phyloP scores from a whole-genome alignment of 2,113 vertebrate genomes.

The Rafetus swinhoei region DNA sequence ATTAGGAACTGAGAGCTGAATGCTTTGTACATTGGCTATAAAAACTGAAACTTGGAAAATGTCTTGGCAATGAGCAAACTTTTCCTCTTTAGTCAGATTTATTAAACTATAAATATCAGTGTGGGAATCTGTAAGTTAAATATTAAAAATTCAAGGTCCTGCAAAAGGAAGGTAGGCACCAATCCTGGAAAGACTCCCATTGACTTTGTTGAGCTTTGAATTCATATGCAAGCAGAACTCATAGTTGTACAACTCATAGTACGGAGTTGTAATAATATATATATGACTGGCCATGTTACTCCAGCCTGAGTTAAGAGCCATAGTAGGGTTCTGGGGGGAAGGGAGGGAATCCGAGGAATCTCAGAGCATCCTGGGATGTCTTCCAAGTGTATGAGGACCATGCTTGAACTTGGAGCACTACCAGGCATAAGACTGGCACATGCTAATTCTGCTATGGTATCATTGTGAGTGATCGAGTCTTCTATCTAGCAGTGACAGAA shows the following conservation, averaged over 20 bases:
- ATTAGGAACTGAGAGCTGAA: background rate
- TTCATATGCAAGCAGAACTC: background rate
- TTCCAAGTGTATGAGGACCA: background rate
- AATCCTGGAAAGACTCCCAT: background rate
- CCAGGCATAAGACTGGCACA: background rate
- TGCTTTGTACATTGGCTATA: background rate
- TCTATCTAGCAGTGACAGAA: background rate
- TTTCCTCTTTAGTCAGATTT: background rate
- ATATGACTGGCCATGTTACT: background rate
- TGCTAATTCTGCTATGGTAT: background rate
- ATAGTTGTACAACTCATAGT: too few species aligned
- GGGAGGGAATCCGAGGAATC: background rate
- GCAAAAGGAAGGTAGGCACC: background rate
- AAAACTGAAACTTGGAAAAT: background rate
- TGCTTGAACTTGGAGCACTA: background rate
- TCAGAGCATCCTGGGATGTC: background rate
- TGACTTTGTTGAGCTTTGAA: background rate
- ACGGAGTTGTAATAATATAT: background rate
- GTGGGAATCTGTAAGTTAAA: background rate
- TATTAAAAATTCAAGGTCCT: fast-evolving
- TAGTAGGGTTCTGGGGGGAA: background rate
- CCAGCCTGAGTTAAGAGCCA: background rate
- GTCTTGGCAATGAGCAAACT: background rate
- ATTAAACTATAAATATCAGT: background rate
- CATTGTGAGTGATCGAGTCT: background rate